A percentile compares a stretch with the other conserved stretches of the same genome.
Evolutionary conservation across 2,113 vertebrate species (phyloP).

Genomic region (Alouatta palliata): DNA sequence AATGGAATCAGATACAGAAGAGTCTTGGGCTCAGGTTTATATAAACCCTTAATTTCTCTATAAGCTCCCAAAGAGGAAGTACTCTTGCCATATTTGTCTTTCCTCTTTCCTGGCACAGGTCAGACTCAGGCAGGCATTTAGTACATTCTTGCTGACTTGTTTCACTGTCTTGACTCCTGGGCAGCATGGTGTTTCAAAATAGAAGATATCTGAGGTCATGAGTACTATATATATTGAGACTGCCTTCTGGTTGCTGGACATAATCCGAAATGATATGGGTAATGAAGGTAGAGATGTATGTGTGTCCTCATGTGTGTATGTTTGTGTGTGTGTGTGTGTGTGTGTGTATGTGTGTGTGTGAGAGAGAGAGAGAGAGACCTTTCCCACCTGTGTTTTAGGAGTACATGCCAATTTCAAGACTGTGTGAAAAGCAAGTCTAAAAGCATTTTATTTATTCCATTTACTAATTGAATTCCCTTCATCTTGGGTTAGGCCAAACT

Average conservation of each 20-base stretch:
- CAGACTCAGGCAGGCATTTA: background rate
- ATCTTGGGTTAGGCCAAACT: background rate
- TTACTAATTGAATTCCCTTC: background rate
- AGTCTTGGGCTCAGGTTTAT: background rate
- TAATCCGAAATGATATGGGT: background rate
- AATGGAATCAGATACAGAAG: background rate
- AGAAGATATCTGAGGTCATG: background rate
- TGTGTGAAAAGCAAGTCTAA: background rate
- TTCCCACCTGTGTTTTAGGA: background rate
- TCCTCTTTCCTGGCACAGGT: background rate
- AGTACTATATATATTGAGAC: background rate
- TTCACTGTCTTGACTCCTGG: constrained; percentile 30
- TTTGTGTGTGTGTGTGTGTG: too few species aligned
- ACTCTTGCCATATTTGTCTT: constrained; percentile 22
- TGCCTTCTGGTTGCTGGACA: background rate
- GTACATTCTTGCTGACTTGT: background rate
- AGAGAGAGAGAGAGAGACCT: too few species aligned
- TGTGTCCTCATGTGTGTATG: too few species aligned
- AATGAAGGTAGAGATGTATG: background rate
- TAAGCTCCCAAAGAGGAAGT: constrained; percentile 12
- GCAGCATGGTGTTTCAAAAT: background rate
- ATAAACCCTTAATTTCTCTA: background rate
- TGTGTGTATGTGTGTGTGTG: too few species aligned
- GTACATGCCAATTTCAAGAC: background rate
- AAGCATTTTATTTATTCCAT: background rate